Percentiles rank a stretch among this genome's conserved stretches.
These are phyloP conservation scores for Decapterus maruadsi DNA, from an alignment of 2,797 vertebrate species.

Conservation along the genomic window DNA sequence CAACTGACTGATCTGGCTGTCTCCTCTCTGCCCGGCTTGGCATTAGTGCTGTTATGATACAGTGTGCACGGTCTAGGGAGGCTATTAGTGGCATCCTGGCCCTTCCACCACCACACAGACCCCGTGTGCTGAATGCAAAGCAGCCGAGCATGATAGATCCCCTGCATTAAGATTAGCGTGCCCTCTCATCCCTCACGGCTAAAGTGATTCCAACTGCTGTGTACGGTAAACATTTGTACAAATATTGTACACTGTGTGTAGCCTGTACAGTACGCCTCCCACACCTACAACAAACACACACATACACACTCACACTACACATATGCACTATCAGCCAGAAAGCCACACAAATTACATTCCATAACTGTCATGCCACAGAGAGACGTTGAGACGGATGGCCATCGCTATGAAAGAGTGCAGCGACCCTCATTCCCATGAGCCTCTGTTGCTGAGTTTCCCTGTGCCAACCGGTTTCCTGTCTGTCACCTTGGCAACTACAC, in stretches of 20 bases:
- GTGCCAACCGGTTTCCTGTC: slow-evolving; percentile 60
- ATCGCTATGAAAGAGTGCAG: slow-evolving; percentile 58
- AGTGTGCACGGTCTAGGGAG: slow-evolving; percentile 33
- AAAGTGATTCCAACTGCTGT: slow-evolving; percentile 51
- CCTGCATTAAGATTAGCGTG: slow-evolving; percentile 32
- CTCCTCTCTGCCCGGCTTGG: slow-evolving; percentile 60
- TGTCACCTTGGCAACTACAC: slow-evolving; percentile 73
- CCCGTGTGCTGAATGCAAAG: slow-evolving; percentile 58
- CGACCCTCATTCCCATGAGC: slow-evolving; percentile 64
- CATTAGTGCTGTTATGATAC: slow-evolving; percentile 66
- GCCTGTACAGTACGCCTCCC: background rate
- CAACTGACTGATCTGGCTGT: slow-evolving; percentile 71
- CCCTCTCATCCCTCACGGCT: slow-evolving; percentile 48
- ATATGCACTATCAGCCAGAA: slow-evolving; percentile 39
- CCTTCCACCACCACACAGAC: slow-evolving; percentile 25
- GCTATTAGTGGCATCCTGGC: slow-evolving; percentile 45
- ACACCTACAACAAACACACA: background rate
- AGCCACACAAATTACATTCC: slow-evolving; percentile 69
- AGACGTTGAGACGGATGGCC: slow-evolving; percentile 68
- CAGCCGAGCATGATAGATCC: slow-evolving; percentile 49
- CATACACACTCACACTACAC: background rate
- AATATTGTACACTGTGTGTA: slow-evolving; percentile 19
- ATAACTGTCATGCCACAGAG: slow-evolving; percentile 71
- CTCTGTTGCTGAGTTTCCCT: slow-evolving; percentile 47
- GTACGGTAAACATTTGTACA: slow-evolving; percentile 52